These are phyloP conservation scores for Drosophila bifasciata DNA, from an alignment of 1,140 invertebrate species.

Conservation along the genomic window DNA sequence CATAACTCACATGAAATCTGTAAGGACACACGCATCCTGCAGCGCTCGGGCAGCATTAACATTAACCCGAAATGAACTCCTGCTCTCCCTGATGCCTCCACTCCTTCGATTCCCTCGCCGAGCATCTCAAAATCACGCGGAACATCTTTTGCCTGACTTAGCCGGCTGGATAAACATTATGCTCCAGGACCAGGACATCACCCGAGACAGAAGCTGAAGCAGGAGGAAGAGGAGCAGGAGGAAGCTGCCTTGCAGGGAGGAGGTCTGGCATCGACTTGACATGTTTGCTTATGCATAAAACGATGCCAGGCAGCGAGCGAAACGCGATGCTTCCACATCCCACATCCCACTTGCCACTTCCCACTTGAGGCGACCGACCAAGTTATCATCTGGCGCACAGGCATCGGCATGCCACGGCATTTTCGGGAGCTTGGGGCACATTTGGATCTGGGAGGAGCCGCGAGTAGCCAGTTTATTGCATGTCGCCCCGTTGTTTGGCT, in stretches of 20 bases:
- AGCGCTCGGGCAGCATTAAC: slow-evolving; percentile 47
- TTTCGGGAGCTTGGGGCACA: background rate
- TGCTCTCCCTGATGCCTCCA: background rate
- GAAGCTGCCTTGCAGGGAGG: background rate
- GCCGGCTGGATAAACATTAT: slow-evolving; percentile 78
- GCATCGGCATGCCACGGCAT: slow-evolving; percentile 31
- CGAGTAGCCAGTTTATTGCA: slow-evolving; percentile 73
- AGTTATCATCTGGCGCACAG: slow-evolving; percentile 70
- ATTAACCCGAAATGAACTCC: slow-evolving; percentile 79
- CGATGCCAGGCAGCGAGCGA: slow-evolving; percentile 42
- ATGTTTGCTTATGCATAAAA: slow-evolving; percentile 82
- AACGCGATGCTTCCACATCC: slow-evolving; percentile 13
- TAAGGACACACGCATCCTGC: slow-evolving; percentile 69
- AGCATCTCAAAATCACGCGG: slow-evolving; percentile 64
- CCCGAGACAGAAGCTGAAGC: background rate
- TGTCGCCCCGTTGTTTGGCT: slow-evolving; percentile 76
- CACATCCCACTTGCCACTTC: too few species aligned
- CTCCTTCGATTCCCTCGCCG: background rate
- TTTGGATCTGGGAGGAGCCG: slow-evolving; percentile 19
- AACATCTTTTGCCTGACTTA: slow-evolving; percentile 77
- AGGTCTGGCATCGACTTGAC: slow-evolving; percentile 61
- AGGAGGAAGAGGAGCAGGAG: background rate
- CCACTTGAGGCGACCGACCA: slow-evolving; percentile 58
- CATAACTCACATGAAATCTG: slow-evolving; percentile 80
- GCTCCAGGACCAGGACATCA: slow-evolving; percentile 17